phyloP scores from a whole-genome alignment of 2,113 vertebrate genomes.

The Corythornis madagascariensis region DNA sequence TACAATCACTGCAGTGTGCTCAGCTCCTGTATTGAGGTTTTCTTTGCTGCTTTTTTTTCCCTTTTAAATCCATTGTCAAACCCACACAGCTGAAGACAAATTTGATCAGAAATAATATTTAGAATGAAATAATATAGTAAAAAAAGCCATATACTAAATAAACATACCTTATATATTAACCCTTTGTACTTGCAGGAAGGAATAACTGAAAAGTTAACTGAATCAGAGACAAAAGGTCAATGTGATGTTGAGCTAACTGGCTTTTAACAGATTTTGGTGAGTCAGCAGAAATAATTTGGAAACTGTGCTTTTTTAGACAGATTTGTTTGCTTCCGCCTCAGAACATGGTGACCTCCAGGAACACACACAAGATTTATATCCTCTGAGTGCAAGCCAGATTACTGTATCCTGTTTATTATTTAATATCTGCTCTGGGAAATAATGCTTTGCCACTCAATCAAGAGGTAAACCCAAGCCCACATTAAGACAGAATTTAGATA shows the following conservation, averaged over 20 bases:
- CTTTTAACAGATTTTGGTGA: background rate
- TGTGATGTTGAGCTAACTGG: background rate
- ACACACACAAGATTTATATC: conserved; percentile 38
- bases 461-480: background rate
- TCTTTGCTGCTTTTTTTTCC: background rate
- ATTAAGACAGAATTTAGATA: background rate
- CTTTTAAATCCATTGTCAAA: background rate
- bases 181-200: background rate
- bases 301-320: background rate
- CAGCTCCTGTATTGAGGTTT: background rate
- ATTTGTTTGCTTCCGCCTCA: conserved; percentile 39
- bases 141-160: background rate
- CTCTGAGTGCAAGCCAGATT: conserved; percentile 17
- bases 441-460: background rate
- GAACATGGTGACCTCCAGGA: conserved; percentile 33
- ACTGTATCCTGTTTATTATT: conserved; percentile 62
- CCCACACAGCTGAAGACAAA: background rate
- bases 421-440: background rate
- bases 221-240: background rate
- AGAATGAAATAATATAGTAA: background rate
- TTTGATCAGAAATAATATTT: background rate
- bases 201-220: background rate
- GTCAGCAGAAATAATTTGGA: conserved; percentile 40
- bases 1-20: background rate
- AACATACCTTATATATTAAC: background rate